Percentiles rank a stretch among this genome's conserved stretches.
These are phyloP conservation scores for Bimastos eiseni DNA, from an alignment of 2,888 invertebrate species.

Conservation along the genomic window DNA sequence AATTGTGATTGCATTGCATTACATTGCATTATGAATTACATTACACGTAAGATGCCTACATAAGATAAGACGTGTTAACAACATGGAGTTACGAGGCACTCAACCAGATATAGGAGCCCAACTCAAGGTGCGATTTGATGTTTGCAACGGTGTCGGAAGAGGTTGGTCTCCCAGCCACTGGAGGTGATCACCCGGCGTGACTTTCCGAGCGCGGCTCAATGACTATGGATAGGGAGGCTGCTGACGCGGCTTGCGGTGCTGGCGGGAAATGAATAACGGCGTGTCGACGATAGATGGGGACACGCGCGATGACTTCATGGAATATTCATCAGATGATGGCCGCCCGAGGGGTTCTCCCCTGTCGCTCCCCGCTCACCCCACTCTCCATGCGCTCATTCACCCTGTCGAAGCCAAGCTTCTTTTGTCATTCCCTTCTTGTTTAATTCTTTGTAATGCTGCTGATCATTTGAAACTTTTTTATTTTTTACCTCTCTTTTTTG, in stretches of 20 bases:
- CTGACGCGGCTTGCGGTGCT: background rate
- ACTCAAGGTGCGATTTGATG: background rate
- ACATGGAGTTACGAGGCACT: background rate
- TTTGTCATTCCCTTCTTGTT: background rate
- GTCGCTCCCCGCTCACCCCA: background rate
- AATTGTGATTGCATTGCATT: background rate
- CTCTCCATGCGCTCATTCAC: background rate
- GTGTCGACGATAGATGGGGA: background rate
- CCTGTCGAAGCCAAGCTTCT: no score
- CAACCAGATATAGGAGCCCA: background rate
- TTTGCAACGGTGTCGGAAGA: background rate
- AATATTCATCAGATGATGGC: background rate
- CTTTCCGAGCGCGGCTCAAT: background rate
- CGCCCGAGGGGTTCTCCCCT: background rate
- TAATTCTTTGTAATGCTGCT: no score
- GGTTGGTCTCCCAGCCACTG: background rate
- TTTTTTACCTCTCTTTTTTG: no score
- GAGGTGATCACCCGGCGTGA: background rate
- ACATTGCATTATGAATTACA: background rate
- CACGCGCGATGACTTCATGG: slow-evolving; percentile 16
- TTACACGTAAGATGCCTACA: no score
- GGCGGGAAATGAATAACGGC: background rate
- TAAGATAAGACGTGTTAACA: no score
- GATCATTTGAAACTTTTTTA: no score
- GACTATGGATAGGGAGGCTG: background rate